These are phyloP conservation scores for Sweltsa coloradensis DNA, from an alignment of 1,140 invertebrate genomes.

Conservation along the genomic window DNA sequence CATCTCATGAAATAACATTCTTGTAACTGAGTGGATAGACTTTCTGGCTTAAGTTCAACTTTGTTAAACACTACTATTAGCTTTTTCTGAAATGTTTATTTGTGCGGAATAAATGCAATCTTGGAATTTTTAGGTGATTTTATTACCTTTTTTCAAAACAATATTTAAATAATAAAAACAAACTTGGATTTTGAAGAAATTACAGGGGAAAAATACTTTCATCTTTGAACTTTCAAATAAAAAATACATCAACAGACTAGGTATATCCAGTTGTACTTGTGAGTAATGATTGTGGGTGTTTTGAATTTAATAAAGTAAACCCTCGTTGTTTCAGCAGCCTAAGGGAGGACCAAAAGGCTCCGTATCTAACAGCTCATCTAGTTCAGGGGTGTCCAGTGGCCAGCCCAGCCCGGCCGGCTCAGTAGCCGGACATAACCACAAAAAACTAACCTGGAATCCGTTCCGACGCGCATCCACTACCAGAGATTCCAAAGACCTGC, in stretches of 20 bases:
- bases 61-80: no score
- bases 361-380: slow-evolving; percentile 36
- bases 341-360: slow-evolving; percentile 37
- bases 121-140: no score
- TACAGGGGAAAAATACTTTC: not conserved
- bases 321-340: slow-evolving; percentile 28
- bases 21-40: no score
- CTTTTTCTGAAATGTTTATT: no score
- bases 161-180: not conserved
- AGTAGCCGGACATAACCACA: slow-evolving; percentile 40
- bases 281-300: not conserved
- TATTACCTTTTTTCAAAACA: not conserved
- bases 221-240: not conserved
- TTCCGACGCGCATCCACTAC: slow-evolving; percentile 42
- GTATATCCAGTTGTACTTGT: not conserved
- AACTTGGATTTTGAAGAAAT: not conserved
- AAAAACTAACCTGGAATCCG: slow-evolving; percentile 49
- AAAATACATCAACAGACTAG: not conserved
- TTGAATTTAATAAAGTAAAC: not conserved
- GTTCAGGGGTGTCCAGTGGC: slow-evolving; percentile 44
- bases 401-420: slow-evolving; percentile 47
- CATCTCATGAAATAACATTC: no score
- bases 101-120: no score
- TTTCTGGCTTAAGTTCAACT: no score
- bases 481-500: slow-evolving; percentile 36